Evolutionary conservation across 2,113 vertebrate genomes (phyloP), one percentile per base, ranked within the genome.

Genomic region (Neogale vison): DNA sequence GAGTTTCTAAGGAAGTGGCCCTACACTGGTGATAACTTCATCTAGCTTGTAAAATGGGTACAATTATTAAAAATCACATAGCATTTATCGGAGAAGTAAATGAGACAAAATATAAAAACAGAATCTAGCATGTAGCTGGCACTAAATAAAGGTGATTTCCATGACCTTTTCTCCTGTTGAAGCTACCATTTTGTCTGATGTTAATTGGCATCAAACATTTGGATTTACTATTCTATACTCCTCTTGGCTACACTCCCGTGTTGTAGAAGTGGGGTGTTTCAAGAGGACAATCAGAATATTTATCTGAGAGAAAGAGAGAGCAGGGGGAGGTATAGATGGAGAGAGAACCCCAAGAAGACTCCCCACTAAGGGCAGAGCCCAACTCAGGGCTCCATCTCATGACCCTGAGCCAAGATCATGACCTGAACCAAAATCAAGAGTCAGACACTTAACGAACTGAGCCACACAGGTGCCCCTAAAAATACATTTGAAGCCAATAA

Each of bases 1-100:
- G 69, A 29, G 52, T 88, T 85, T 86, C 52, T 88, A 93, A 95
- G 36, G 42, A 96, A 81, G n/a, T 42, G 20, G 15, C 42, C 52
- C n/a, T 89, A 57, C 89, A 29, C 72, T 89, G 67, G 31, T 45
- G 24, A 84, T 47, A 95, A 81, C 14, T 61, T 90, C 36, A 55
- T 15, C 80, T 74, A 61, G 72, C 57, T 92, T 90, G 0, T 52
- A 55, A 65, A 93, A 76, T 39, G n/a, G 21, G 39, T n/a, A 29
- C 24, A 93, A 86, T 77, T 95, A 95, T 83, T 42, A 8, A 79
- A 65, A 42, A 57, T 36, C 50, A 80, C 9, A 57, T 34, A 67
- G 63, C 42, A 63, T 93, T 88, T 93, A 57, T 85, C 65, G 84
- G 90, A 92, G 85, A 24, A 87, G 36, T 71, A 69, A 90, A 93